These are phyloP conservation scores for Butorides virescens DNA, from an alignment of 2,113 vertebrate species.

Conservation along the genomic window DNA sequence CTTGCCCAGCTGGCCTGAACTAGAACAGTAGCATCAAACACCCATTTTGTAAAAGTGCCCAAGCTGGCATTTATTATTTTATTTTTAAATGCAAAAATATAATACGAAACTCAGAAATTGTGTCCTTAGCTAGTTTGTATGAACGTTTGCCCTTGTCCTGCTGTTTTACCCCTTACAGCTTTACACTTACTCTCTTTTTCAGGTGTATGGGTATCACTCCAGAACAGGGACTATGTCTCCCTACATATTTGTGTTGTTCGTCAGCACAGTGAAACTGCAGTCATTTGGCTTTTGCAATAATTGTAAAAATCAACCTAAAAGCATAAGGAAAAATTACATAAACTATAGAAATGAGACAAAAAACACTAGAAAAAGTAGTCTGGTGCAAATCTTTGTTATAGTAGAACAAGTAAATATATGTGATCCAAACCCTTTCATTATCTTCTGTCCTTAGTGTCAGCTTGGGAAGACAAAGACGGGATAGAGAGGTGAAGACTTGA, in stretches of 20 bases:
- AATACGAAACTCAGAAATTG: not conserved
- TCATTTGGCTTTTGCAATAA: not conserved
- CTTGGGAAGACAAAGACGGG: not conserved
- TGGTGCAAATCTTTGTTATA: rapidly evolving
- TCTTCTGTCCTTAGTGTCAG: not conserved
- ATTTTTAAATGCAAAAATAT: not conserved
- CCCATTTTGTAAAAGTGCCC: not conserved
- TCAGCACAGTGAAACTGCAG: not conserved
- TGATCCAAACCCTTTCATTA: not conserved
- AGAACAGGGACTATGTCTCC: not conserved
- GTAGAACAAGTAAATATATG: not conserved
- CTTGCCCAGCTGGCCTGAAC: not conserved
- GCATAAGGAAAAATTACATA: not conserved
- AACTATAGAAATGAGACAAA: not conserved
- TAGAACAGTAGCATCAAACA: not conserved
- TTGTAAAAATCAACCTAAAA: not conserved
- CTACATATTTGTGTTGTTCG: not conserved
- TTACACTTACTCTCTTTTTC: rapidly evolving
- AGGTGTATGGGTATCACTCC: not conserved
- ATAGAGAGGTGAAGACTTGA: not conserved
- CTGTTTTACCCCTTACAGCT: not conserved
- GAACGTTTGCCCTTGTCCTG: not conserved
- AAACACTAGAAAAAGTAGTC: not conserved
- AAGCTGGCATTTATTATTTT: not conserved
- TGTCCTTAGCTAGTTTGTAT: not conserved